Conservation (phyloP, 2,113 vertebrate genomes). For the Vulpes vulpes region DNA sequence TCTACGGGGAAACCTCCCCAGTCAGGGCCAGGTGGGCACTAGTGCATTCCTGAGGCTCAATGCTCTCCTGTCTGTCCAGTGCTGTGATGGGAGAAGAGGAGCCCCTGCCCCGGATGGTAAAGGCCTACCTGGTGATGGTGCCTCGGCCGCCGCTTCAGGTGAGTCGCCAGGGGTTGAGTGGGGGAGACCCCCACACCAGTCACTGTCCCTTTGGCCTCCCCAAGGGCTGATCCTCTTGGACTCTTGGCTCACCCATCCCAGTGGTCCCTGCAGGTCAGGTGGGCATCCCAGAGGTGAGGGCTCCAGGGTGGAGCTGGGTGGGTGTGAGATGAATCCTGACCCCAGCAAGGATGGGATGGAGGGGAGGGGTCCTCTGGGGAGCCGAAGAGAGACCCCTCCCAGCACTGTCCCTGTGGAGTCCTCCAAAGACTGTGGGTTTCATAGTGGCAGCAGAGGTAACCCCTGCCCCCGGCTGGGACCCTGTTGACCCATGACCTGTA, state of each 20-base stretch:
- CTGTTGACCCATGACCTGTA: neutral
- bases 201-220: neutral
- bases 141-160: neutral
- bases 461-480: neutral
- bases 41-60: neutral
- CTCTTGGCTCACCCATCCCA: neutral
- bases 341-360: neutral
- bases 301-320: neutral
- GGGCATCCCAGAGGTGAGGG: neutral
- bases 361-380: neutral
- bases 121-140: neutral
- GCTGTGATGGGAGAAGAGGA: neutral
- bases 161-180: fast-evolving
- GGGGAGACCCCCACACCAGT: neutral
- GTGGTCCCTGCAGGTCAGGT: neutral
- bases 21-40: neutral
- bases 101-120: too few relatives aligned
- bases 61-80: neutral
- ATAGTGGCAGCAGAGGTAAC: neutral
- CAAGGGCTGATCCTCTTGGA: neutral
- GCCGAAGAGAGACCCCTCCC: neutral
- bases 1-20: neutral
- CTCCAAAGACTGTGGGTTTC: neutral
- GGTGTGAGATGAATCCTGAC: neutral
- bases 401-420: too few relatives aligned